Base-by-base conservation (phyloP, 2,888 invertebrate species). In the Phania funesta region DNA sequence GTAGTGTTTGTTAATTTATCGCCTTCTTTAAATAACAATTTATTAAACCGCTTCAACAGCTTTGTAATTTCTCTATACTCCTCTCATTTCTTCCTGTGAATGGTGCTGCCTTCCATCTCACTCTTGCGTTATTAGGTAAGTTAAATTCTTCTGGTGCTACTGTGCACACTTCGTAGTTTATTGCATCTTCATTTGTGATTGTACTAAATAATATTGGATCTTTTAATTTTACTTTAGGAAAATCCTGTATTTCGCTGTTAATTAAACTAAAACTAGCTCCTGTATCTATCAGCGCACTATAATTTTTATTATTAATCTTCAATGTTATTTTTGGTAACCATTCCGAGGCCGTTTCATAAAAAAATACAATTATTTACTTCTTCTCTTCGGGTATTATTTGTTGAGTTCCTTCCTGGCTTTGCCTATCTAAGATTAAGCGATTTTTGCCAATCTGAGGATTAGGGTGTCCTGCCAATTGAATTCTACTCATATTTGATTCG, bases 241-340 rank as follows among this genome's bases (percentile, higher is more conserved):
- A 75, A 8, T 70, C 50, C 26, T 71, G 62, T 52, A 73, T 38
- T 20, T 44, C 16, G 24, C 38, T 16, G 26, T 68, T 29, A 20
- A 68, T 41, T 54, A 54, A 22, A 38, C 22, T 68, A 54, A 68
- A 54, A 22, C 38, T 68, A 11, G 56, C 29, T 11, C 70, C 70
- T 20, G 70, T 70, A 16, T 70, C 56, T 44, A 70, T 46, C 22
- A 70, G 44, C 13, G 70, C 48, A 11, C 13, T 70, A 13, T 56
- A 70, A 18, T 46, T 29, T 44, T 64, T 74, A 18, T n/a, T 29
- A 18, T 64, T 41, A 29, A 74, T 64, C 44, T 44, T 74, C 13
- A 74, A 24, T 54, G 3, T 35, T 67, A 67, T 75, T 16, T n/a
- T 75, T 20, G 64, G 67, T 68, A 76, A 16, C 11, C 24, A 75